These are phyloP conservation scores for Drosophila emarginata DNA, from an alignment of 2,888 invertebrate species.

Conservation along the genomic window DNA sequence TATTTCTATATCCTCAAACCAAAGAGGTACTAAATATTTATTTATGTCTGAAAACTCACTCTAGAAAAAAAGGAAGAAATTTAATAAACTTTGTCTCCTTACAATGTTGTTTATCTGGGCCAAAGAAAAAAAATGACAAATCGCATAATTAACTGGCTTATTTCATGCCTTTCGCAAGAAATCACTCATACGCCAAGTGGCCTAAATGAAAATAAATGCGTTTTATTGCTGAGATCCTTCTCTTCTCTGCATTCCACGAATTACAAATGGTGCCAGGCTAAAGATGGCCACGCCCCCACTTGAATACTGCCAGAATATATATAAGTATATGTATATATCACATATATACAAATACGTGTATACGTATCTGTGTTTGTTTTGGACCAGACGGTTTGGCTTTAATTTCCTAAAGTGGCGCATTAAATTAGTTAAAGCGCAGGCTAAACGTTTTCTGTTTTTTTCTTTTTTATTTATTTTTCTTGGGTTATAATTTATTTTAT, in stretches of 20 bases:
- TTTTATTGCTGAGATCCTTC: constrained; percentile 29
- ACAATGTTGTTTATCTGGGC: not conserved
- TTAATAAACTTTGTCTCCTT: not conserved
- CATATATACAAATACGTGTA: not conserved
- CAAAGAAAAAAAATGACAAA: constrained; percentile 55
- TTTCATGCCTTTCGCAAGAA: constrained; percentile 41
- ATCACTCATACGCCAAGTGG: constrained; percentile 46
- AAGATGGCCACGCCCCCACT: constrained; percentile 21
- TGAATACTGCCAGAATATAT: constrained; percentile 22
- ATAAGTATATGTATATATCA: not conserved
- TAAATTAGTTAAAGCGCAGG: constrained; percentile 57
- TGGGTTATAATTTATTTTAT: constrained; percentile 44
- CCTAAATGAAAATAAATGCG: constrained; percentile 68
- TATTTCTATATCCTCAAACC: not conserved
- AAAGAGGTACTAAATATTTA: no score
- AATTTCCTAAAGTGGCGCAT: constrained; percentile 58
- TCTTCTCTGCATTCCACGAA: constrained; percentile 13
- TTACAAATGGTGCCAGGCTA: constrained; percentile 51
- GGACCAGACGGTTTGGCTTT: constrained; percentile 35
- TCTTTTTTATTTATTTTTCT: constrained; percentile 42
- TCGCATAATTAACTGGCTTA: constrained; percentile 65
- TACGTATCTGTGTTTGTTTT: constrained; percentile 30
- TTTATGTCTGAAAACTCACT: not conserved
- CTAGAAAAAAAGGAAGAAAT: not conserved
- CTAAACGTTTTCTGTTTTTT: constrained; percentile 26